These are phyloP conservation scores for Tachysurus vachellii DNA, from an alignment of 2,113 vertebrate species.

Conservation along the genomic window DNA sequence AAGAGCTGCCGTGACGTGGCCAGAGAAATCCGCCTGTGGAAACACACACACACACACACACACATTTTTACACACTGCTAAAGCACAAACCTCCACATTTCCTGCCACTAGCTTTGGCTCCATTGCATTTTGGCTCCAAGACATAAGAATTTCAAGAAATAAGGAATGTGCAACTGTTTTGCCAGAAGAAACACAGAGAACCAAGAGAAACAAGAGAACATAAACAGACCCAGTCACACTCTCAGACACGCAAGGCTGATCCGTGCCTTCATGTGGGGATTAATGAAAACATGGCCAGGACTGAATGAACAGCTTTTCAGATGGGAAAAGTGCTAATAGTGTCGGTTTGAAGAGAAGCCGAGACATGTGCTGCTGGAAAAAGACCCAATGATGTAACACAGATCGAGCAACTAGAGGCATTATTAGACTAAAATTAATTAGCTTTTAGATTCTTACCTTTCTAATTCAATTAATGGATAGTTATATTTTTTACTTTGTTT, in stretches of 20 bases:
- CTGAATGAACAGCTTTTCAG: constrained; percentile 43
- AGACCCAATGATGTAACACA: background rate
- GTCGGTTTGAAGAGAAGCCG: constrained; percentile 13
- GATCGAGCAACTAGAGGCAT: background rate
- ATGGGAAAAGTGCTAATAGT: constrained; percentile 31
- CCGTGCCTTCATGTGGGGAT: constrained; percentile 36
- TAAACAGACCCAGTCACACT: constrained; percentile 26
- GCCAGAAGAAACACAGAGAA: constrained; percentile 30
- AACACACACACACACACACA: background rate
- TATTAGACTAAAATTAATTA: background rate
- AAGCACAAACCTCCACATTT: constrained; percentile 4
- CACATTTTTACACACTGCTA: background rate
- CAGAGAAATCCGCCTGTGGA: constrained; percentile 89
- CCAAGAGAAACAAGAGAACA: constrained; percentile 26
- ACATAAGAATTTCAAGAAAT: constrained; percentile 24
- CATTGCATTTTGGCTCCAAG: constrained; percentile 10
- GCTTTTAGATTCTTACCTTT: background rate
- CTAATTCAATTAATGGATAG: background rate
- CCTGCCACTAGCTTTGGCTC: constrained; percentile 30
- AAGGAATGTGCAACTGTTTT: constrained; percentile 36
- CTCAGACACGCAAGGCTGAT: constrained; percentile 38
- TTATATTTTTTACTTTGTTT: background rate
- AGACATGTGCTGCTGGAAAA: constrained; percentile 13
- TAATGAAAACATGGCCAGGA: constrained; percentile 38
- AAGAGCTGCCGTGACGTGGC: constrained; percentile 96